Conservation (phyloP, 2,797 vertebrate genomes). For the Phoebastria nigripes region DNA sequence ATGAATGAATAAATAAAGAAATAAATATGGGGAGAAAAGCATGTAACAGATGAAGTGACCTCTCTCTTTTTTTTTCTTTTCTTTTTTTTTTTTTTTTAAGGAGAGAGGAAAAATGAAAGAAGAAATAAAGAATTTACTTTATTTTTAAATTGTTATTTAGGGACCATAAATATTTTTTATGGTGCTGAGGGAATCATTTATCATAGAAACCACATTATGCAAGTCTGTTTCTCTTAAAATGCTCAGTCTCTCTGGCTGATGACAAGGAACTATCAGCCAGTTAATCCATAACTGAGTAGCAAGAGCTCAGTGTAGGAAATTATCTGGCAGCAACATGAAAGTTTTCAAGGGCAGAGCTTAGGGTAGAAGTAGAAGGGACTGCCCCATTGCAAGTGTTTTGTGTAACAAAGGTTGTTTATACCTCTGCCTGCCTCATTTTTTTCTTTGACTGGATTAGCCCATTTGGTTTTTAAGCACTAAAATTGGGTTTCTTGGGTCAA, state of each 20-base stretch:
- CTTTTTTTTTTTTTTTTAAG: not conserved
- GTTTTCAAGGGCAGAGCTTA: not conserved
- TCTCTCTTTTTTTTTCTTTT: not conserved
- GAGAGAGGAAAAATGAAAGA: not conserved
- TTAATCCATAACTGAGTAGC: slow-evolving; percentile 26
- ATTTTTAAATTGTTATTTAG: slow-evolving; percentile 27
- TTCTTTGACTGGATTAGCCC: not conserved
- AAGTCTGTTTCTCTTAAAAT: slow-evolving; percentile 26
- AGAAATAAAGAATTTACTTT: not conserved
- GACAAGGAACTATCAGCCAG: slow-evolving; percentile 38
- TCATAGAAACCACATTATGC: not conserved
- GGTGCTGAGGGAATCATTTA: slow-evolving; percentile 9
- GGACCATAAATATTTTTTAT: slow-evolving; percentile 40
- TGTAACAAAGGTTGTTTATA: not conserved
- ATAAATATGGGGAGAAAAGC: not conserved
- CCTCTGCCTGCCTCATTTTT: not conserved
- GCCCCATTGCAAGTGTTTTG: not conserved
- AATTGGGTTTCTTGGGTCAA: not conserved
- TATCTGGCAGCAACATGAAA: not conserved
- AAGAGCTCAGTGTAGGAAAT: not conserved
- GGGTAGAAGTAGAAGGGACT: not conserved
- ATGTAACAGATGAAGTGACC: not conserved
- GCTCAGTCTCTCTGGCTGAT: slow-evolving; percentile 7
- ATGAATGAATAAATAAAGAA: not conserved
- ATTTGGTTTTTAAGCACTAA: not conserved